Evolutionary conservation across 2,113 vertebrate genomes (phyloP).

Genomic region (Miniopterus natalensis): DNA sequence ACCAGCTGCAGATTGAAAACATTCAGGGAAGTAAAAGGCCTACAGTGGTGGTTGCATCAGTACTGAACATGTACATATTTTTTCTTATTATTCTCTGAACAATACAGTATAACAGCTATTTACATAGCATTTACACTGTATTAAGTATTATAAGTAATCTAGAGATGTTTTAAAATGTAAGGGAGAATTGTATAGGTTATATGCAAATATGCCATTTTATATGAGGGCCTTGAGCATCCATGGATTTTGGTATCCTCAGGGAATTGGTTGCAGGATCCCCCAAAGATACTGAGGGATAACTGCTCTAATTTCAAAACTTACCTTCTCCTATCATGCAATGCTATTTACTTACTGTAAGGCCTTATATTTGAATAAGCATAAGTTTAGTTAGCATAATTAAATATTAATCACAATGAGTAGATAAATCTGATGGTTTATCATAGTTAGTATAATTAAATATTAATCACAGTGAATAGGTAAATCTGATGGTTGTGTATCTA

Average conservation of each 20-base stretch:
- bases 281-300: not conserved
- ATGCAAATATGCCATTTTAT: not conserved
- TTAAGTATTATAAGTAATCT: not conserved
- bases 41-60: not conserved
- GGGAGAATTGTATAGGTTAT: not conserved
- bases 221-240: not conserved
- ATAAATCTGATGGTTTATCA: not conserved
- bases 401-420: not conserved
- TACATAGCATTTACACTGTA: not conserved
- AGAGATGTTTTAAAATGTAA: not conserved
- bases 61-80: not conserved
- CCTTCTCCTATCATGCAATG: not conserved
- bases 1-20: not conserved
- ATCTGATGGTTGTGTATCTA: not conserved
- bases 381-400: constrained; percentile 35
- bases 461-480: not conserved
- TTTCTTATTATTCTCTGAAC: not conserved
- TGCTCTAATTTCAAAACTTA: not conserved
- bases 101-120: not conserved
- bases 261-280: not conserved
- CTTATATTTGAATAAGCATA: constrained; percentile 7
- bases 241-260: not conserved
- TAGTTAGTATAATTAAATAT: not conserved
- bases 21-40: not conserved
- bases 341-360: not conserved